Evolutionary conservation across 2,797 vertebrate genomes (phyloP), one percentile per base, ranked within the genome.

Genomic region (Labroides dimidiatus): DNA sequence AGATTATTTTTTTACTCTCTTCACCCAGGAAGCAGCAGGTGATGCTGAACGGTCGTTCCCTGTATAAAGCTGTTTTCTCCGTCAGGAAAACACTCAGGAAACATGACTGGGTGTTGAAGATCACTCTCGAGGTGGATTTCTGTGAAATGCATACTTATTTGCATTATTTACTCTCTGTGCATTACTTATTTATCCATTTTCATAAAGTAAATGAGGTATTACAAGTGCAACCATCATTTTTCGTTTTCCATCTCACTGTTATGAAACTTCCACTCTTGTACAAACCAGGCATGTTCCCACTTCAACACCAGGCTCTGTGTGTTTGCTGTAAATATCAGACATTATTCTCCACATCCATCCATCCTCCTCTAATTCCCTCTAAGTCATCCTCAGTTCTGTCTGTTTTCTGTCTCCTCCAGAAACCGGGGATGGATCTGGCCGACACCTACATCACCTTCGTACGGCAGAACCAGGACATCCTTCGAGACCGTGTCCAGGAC

Each of bases 391-490:
- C 68, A 69, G 4, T 8, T 13, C 59, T 60, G 16, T 50, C n/a
- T 54, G 2, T 54, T 20, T 37, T 11, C 19, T 59, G 66, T 81
- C 71, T 67, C 52, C 55, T 69, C n/a, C 92, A 99, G 97, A 99
- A 98, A 89, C 97, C 97, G 24, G 96, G 97, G 45, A 95, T 96
- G 96, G 97, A 99, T 83, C 91, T 98, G 63, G 97, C 97, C 63
- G 97, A 99, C 82, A 97, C 96, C 51, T 99, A 98, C 84, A 97
- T 98, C 86, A 95, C 95, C 81, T 99, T 98, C 80, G 95, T 99
- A 37, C 95, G 96, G 21, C 96, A 97, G 90, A 99, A 99, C 91
- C 97, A 99, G 90, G 97, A 99, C 85, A 95, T 98, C 75, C 94
- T 99, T 69, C 91, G 96, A 71, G 96, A 97, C 77, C 94, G 96